Evolutionary conservation across 2,113 vertebrate genomes (phyloP), one percentile per base, ranked within the genome.

Genomic region (Vulpes ferrilata): DNA sequence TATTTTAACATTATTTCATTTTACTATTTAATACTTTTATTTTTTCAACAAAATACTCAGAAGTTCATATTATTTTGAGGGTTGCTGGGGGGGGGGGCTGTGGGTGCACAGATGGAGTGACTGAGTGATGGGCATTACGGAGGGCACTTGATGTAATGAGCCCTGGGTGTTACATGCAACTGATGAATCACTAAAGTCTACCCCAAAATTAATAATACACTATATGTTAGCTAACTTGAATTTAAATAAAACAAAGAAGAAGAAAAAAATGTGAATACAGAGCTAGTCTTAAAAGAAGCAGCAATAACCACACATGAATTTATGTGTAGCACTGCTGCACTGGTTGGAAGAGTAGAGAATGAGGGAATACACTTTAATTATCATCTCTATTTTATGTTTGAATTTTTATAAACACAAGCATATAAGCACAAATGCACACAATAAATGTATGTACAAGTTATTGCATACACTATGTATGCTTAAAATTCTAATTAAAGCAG

Each of bases 401-500:
- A 4, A 11, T 55, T 96, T 90, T 60, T 76, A 71, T 64, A 88
- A 93, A 78, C 84, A 79, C 27, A 16, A 11, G 62, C 48, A 22
- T 13, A 23, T 25, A 79, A 48, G 64, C 53, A 71, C 76, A 90
- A 88, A 88, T 20, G 7, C 20, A 83, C 57, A 30, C 60, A 76
- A 32, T 48, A n/a, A 96, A 90, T 53, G 32, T 25, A 62, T 19
- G 69, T 16, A 71, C 59, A n/a, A 74, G 73, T 65, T 93, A 87
- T 48, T 73, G 55, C 83, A 76, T 48, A 71, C 48, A 60, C 85
- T n/a, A 86, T 55, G 51, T 94, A 94, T 69, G 81, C 87, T 94
- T 95, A 94, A 79, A 90, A 90, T 88, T 98, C 88, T 91, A 93
- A 97, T 96, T 86, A 95, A 95, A 96, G 84, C 94, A 82, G 80